Conservation (phyloP, 1,140 invertebrate species). For the Magallana ariakensis region DNA sequence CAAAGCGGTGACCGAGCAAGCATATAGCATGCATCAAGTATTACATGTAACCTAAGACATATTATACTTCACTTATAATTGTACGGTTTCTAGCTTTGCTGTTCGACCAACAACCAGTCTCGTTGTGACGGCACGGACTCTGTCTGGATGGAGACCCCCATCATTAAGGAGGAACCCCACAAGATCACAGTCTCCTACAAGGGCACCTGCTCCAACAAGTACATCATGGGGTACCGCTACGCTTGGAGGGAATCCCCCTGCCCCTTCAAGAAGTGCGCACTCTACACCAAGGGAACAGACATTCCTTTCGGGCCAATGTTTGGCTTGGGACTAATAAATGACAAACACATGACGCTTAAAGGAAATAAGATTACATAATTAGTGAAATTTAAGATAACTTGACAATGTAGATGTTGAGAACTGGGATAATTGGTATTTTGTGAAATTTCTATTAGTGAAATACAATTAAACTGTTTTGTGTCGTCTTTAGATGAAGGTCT, state of each 20-base stretch:
- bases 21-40: too few relatives aligned
- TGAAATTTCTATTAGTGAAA: too few relatives aligned
- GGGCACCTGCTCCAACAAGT: constrained; percentile 46
- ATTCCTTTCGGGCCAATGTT: constrained; percentile 67
- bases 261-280: constrained; percentile 67
- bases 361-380: background rate
- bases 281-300: constrained; percentile 66
- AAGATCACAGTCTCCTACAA: constrained; percentile 59
- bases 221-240: constrained; percentile 70
- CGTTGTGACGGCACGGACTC: constrained; percentile 51
- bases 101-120: constrained; percentile 60
- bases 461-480: too few relatives aligned
- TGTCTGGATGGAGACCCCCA: constrained; percentile 64
- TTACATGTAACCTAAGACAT: too few relatives aligned
- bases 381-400: background rate
- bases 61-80: too few relatives aligned
- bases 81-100: constrained; percentile 60
- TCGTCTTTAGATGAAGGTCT: too few relatives aligned
- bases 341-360: background rate
- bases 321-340: constrained; percentile 20
- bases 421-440: too few relatives aligned
- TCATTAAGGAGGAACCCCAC: constrained; percentile 52
- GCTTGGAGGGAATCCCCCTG: constrained; percentile 76
- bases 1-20: too few relatives aligned
- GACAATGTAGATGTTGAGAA: too few relatives aligned